phyloP scores from a whole-genome alignment of 2,888 invertebrate genomes.

The Acanthoscelides obtectus region DNA sequence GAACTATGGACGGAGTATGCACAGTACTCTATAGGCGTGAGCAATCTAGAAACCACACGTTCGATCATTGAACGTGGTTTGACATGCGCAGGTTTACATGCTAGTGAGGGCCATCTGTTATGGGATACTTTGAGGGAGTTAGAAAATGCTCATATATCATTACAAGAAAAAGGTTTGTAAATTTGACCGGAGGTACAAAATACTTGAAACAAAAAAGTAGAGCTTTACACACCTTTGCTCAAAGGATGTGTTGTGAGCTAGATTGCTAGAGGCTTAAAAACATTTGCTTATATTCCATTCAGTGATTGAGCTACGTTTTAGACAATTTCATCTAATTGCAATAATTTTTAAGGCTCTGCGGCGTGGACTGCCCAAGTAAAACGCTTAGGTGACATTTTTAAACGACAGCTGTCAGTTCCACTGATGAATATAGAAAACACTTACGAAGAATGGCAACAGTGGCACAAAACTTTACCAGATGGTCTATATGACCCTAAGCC shows the following conservation, averaged over 20 bases:
- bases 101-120: constrained; percentile 66
- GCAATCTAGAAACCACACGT: constrained; percentile 44
- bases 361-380: constrained; percentile 57
- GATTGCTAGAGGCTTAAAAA: no score
- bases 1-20: constrained; percentile 63
- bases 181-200: no score
- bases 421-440: constrained; percentile 60
- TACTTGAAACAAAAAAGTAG: no score
- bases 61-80: constrained; percentile 62
- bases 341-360: constrained; percentile 29
- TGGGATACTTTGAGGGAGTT: constrained; percentile 80
- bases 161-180: constrained; percentile 12
- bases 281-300: no score
- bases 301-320: no score
- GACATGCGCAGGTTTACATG: constrained; percentile 67
- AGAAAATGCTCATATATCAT: constrained; percentile 56
- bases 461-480: constrained; percentile 42
- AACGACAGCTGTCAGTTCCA: constrained; percentile 68
- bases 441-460: constrained; percentile 55
- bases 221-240: no score
- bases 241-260: no score
- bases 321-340: no score
- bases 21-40: constrained; percentile 51
- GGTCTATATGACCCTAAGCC: constrained; percentile 40
- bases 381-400: constrained; percentile 48